A percentile compares a stretch with the other conserved stretches of the same genome.
Conservation (phyloP, 1,140 invertebrate genomes). For the Cotesia chilonis region DNA sequence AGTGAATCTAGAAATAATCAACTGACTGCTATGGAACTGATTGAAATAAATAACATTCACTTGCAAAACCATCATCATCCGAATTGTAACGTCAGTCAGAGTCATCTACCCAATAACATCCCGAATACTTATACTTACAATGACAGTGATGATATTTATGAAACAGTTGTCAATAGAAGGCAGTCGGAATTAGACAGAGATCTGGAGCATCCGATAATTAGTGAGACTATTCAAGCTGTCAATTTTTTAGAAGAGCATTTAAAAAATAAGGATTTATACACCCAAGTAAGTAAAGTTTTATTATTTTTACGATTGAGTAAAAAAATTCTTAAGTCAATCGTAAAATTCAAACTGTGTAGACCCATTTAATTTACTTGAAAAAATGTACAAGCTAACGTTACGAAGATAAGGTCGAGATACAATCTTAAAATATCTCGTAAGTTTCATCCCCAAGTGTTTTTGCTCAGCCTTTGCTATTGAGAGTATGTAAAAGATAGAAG, state of each 20-base stretch:
- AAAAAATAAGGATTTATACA: conserved; percentile 94
- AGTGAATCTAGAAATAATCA: conserved; percentile 80
- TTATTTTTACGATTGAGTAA: too few relatives aligned
- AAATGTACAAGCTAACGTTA: too few relatives aligned
- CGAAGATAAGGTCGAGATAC: too few relatives aligned
- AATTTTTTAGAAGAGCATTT: conserved; percentile 98
- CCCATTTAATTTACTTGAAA: too few relatives aligned
- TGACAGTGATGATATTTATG: too few relatives aligned
- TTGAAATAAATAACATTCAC: conserved; percentile 91
- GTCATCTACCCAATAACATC: conserved; percentile 66
- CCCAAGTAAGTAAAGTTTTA: conserved; percentile 77
- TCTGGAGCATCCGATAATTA: conserved; percentile 91
- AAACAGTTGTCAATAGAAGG: conserved; percentile 65
- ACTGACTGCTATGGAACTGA: conserved; percentile 70
- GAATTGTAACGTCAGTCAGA: conserved; percentile 93
- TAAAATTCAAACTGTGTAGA: too few relatives aligned
- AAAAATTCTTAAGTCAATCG: too few relatives aligned
- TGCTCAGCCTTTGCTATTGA: too few relatives aligned
- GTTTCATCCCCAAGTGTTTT: too few relatives aligned
- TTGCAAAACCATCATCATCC: conserved; percentile 93
- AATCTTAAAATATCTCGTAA: too few relatives aligned
- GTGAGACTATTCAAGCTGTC: conserved; percentile 96
- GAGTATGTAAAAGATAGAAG: too few relatives aligned
- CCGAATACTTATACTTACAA: conserved; percentile 67
- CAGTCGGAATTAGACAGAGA: conserved; percentile 74